phyloP scores from a whole-genome alignment of 2,797 vertebrate genomes.

The Margarornis squamiger region DNA sequence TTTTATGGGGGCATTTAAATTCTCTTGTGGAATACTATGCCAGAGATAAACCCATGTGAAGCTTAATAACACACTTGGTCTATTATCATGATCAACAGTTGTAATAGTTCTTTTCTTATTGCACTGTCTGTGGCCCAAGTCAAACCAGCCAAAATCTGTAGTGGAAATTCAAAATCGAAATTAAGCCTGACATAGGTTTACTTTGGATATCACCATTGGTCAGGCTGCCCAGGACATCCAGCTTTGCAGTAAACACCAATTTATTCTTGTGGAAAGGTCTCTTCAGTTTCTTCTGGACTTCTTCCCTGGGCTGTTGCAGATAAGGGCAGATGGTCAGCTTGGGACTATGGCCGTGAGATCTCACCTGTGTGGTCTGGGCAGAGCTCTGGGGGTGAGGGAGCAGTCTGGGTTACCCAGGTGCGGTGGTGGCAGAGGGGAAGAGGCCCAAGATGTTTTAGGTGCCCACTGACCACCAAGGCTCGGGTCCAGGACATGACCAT shows the following conservation, averaged over 20 bases:
- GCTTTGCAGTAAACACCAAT: background rate
- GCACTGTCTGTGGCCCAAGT: background rate
- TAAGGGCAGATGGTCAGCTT: background rate
- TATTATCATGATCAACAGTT: background rate
- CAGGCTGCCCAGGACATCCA: background rate
- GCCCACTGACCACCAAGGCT: background rate
- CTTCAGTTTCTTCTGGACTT: background rate
- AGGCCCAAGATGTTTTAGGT: background rate
- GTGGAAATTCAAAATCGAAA: background rate
- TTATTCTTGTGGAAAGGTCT: background rate
- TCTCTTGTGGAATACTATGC: background rate
- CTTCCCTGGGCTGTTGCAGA: background rate
- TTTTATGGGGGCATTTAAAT: slow-evolving; percentile 44
- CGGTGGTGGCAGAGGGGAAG: background rate
- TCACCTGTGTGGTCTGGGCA: background rate
- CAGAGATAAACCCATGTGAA: slow-evolving; percentile 1
- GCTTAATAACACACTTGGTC: background rate
- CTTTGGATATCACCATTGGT: background rate
- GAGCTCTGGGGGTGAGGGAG: background rate
- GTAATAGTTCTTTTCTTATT: background rate
- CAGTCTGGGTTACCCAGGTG: background rate
- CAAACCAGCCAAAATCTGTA: background rate
- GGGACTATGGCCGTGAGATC: background rate
- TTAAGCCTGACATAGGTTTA: background rate
- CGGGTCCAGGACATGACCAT: accelerated